Percentiles rank a stretch among this genome's conserved stretches.
phyloP scores from a whole-genome alignment of 2,113 vertebrate genomes.

The Engystomops pustulosus region DNA sequence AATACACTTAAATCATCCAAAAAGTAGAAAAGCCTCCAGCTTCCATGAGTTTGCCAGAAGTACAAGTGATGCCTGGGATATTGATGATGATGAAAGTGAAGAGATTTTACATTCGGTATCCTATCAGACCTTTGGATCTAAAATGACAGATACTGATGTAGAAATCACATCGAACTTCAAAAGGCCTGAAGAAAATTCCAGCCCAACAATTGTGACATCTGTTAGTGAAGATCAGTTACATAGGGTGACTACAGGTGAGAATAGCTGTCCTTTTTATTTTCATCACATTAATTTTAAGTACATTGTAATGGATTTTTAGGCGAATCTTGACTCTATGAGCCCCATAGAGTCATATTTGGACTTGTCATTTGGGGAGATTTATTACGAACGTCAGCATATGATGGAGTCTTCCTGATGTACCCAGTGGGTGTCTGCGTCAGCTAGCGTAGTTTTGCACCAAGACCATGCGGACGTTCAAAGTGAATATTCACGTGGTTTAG shows the following conservation, averaged over 20 bases:
- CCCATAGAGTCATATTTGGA: too few relatives aligned
- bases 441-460: too few relatives aligned
- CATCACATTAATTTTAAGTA: too few relatives aligned
- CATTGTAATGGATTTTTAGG: too few relatives aligned
- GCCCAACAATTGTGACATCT: conserved; percentile 85
- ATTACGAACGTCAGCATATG: too few relatives aligned
- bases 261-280: background rate
- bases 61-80: conserved; percentile 96
- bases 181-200: conserved; percentile 70
- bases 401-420: too few relatives aligned
- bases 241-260: conserved; percentile 69
- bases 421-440: too few relatives aligned
- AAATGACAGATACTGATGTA: conserved; percentile 71
- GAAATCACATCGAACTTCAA: conserved; percentile 72
- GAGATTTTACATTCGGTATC: conserved; percentile 74
- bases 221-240: conserved; percentile 85
- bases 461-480: too few relatives aligned
- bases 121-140: conserved; percentile 74
- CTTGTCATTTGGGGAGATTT: too few relatives aligned
- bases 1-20: conserved; percentile 77
- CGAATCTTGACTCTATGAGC: too few relatives aligned
- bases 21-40: conserved; percentile 89
- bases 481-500: too few relatives aligned
- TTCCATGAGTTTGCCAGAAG: conserved; percentile 93
- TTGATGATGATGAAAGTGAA: conserved; percentile 87